phyloP scores from a whole-genome alignment of 2,113 vertebrate species.

The Platycercus adscitus region DNA sequence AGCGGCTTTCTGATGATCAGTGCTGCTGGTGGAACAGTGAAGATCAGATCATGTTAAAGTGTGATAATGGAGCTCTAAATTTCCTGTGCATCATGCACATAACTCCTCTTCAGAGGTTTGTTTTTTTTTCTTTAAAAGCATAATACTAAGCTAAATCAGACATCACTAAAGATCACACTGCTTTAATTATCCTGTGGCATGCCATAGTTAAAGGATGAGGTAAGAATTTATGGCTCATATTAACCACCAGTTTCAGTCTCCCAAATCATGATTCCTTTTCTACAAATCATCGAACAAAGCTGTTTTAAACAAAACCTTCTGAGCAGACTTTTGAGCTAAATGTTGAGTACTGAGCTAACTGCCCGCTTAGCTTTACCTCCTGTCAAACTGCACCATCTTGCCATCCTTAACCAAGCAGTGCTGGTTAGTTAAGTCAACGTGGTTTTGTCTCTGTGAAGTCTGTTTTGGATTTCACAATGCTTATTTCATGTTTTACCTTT shows the following conservation, averaged over 20 bases:
- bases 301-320: background rate
- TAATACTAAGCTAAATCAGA: constrained; percentile 33
- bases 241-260: constrained; percentile 36
- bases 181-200: constrained; percentile 59
- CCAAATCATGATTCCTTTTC: background rate
- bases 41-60: fast-evolving
- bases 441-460: background rate
- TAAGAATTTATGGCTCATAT: constrained; percentile 63
- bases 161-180: constrained; percentile 54
- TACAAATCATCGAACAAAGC: background rate
- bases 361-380: background rate
- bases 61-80: background rate
- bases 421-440: background rate
- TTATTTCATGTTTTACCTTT: background rate
- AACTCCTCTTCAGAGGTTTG: constrained; percentile 1
- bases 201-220: constrained; percentile 49
- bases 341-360: background rate
- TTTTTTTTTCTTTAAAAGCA: background rate
- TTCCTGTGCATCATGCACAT: constrained; percentile 15
- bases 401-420: background rate
- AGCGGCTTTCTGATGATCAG: fast-evolving
- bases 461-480: background rate
- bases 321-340: background rate
- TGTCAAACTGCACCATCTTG: background rate
- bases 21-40: background rate